phyloP scores from a whole-genome alignment of 2,113 vertebrate species.

The Tympanuchus pallidicinctus region DNA sequence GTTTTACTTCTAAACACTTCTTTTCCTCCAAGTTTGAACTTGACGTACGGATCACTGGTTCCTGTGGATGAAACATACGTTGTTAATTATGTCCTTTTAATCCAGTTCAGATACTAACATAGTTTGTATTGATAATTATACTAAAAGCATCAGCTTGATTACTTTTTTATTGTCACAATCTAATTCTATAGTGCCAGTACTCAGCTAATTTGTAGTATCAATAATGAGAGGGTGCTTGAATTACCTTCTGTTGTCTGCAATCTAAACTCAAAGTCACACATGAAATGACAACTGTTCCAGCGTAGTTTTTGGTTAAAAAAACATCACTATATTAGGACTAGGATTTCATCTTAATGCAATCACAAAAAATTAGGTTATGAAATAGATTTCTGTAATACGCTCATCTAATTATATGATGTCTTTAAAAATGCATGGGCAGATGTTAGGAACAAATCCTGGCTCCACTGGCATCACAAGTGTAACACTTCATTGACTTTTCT shows the following conservation, averaged over 20 bases:
- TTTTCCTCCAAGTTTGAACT: constrained; percentile 96
- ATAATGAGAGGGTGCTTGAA: background rate
- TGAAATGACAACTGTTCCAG: background rate
- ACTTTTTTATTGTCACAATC: background rate
- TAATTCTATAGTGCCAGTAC: background rate
- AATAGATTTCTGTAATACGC: background rate
- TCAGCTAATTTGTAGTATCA: background rate
- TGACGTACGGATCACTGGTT: constrained; percentile 97
- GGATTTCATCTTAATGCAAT: background rate
- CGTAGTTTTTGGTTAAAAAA: background rate
- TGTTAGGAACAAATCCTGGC: background rate
- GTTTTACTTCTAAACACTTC: constrained; percentile 97
- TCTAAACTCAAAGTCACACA: background rate
- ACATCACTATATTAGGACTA: background rate
- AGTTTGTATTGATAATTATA: background rate
- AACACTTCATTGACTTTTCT: background rate
- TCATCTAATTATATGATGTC: background rate
- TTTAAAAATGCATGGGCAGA: background rate
- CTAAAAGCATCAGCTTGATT: background rate
- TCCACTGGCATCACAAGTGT: background rate
- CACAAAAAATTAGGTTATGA: background rate
- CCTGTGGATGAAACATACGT: constrained; percentile 76
- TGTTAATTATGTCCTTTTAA: background rate
- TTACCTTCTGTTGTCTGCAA: background rate
- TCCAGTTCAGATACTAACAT: background rate